A percentile compares a stretch with the other conserved stretches of the same genome.
These are phyloP conservation scores for Sanderia malayensis DNA, from an alignment of 30 jellyfish, hydroid and myxozoan species.

Conservation along the genomic window DNA sequence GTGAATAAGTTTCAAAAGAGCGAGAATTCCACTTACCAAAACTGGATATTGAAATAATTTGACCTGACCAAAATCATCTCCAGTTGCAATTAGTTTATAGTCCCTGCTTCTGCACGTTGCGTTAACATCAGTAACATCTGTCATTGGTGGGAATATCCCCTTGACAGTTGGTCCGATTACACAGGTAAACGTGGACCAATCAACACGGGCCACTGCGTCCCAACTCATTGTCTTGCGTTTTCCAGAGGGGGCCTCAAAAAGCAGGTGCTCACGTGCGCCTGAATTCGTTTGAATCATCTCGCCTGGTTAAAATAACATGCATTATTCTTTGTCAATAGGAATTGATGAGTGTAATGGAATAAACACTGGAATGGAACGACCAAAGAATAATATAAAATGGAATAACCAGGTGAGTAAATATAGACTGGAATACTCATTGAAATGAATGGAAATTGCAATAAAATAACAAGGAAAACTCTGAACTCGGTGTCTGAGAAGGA, in stretches of 20 bases:
- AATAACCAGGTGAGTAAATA: too few species aligned
- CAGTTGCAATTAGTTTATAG: conserved; percentile 81
- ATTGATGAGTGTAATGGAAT: too few species aligned
- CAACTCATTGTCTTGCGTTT: conserved; percentile 85
- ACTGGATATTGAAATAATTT: conserved; percentile 86
- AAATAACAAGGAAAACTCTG: too few species aligned
- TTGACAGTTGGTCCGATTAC: conserved; percentile 95
- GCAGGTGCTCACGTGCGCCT: conserved; percentile 92
- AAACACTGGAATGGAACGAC: too few species aligned
- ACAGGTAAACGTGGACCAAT: conserved; percentile 86
- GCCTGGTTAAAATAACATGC: conserved; percentile 64
- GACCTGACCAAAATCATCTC: conserved; percentile 96
- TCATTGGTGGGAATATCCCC: conserved; percentile 89
- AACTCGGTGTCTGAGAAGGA: too few species aligned
- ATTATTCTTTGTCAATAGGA: too few species aligned
- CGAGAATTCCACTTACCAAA: conserved; percentile 54
- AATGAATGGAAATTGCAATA: too few species aligned
- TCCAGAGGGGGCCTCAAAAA: conserved; percentile 92
- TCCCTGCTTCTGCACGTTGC: conserved; percentile 82
- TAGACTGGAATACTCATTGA: too few species aligned
- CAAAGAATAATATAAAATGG: too few species aligned
- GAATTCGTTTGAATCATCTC: conserved; percentile 89
- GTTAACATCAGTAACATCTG: conserved; percentile 96
- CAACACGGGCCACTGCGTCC: conserved; percentile 78
- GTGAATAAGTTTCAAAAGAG: too few species aligned